Percentiles rank a stretch among this genome's conserved stretches.
Evolutionary conservation across 1,140 invertebrate genomes (phyloP).

Genomic region (Procambarus clarkii): DNA sequence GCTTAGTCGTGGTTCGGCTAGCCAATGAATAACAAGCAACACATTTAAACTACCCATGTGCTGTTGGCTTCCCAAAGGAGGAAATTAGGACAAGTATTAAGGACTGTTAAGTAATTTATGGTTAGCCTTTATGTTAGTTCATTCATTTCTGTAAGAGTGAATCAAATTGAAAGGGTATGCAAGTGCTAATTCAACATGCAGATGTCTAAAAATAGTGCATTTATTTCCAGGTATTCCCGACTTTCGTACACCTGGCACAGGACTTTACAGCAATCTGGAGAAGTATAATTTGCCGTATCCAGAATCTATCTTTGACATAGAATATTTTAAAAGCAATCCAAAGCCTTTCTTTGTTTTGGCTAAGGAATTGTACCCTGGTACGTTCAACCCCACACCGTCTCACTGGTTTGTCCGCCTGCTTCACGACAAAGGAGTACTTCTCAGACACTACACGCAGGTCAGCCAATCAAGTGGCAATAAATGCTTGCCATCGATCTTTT

Average conservation of each 20-base stretch:
- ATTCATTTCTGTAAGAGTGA: too few species aligned
- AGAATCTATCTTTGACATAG: conserved; percentile 96
- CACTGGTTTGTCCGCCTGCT: conserved; percentile 90
- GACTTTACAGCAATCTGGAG: conserved; percentile 93
- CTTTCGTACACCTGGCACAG: conserved; percentile 92
- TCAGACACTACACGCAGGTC: conserved; percentile 86
- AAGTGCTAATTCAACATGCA: too few species aligned
- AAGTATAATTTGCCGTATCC: conserved; percentile 95
- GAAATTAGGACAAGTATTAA: too few species aligned
- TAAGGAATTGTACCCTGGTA: conserved; percentile 89
- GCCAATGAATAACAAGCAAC: too few species aligned
- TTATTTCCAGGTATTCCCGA: conserved; percentile 94
- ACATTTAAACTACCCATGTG: too few species aligned
- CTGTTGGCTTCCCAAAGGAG: too few species aligned
- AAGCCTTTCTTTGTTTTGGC: conserved; percentile 91
- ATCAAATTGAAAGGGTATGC: too few species aligned
- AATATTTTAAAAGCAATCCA: conserved; percentile 87
- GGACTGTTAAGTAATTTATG: too few species aligned
- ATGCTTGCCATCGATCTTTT: too few species aligned
- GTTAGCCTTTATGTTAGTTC: too few species aligned
- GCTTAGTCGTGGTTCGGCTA: too few species aligned
- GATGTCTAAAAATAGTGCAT: background rate
- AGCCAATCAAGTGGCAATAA: background rate
- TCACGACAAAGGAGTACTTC: conserved; percentile 86
- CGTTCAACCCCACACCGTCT: conserved; percentile 86